phyloP scores from a whole-genome alignment of 2,888 invertebrate genomes.

The Unio pictorum region DNA sequence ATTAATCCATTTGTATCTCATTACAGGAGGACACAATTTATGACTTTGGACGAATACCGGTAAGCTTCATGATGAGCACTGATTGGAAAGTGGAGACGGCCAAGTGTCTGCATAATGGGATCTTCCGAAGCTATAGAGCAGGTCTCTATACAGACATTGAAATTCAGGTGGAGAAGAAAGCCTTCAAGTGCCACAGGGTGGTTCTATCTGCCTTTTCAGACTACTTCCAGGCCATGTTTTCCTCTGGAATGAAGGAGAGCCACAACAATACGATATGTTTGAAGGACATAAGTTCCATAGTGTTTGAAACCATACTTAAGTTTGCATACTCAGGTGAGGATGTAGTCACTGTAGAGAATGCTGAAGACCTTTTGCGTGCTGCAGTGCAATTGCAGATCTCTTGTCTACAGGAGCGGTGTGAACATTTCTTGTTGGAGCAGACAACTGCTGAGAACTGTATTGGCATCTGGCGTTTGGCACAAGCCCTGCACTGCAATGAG shows the following conservation, averaged over 20 bases:
- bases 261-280: constrained; percentile 37
- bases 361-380: constrained; percentile 39
- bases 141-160: constrained; percentile 41
- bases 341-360: constrained; percentile 38
- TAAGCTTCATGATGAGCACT: constrained; percentile 1
- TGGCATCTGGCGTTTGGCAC: constrained; percentile 42
- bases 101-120: constrained; percentile 30
- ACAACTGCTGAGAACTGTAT: constrained; percentile 44
- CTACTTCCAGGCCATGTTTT: constrained; percentile 52
- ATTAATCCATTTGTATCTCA: no score
- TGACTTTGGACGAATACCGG: no score
- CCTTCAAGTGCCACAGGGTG: constrained; percentile 45
- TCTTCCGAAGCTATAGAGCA: constrained; percentile 34
- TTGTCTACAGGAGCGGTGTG: constrained; percentile 37
- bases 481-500: constrained; percentile 29
- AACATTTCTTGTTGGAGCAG: constrained; percentile 37
- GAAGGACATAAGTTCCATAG: constrained; percentile 32
- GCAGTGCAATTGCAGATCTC: constrained; percentile 40
- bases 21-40: no score
- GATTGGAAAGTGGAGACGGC: constrained; percentile 31
- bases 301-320: constrained; percentile 37
- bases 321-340: constrained; percentile 41
- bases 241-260: constrained; percentile 45
- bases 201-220: constrained; percentile 44
- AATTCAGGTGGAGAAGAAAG: constrained; percentile 41